Conservation (phyloP, 2,888 invertebrate genomes). For the Synergus itoensis region DNA sequence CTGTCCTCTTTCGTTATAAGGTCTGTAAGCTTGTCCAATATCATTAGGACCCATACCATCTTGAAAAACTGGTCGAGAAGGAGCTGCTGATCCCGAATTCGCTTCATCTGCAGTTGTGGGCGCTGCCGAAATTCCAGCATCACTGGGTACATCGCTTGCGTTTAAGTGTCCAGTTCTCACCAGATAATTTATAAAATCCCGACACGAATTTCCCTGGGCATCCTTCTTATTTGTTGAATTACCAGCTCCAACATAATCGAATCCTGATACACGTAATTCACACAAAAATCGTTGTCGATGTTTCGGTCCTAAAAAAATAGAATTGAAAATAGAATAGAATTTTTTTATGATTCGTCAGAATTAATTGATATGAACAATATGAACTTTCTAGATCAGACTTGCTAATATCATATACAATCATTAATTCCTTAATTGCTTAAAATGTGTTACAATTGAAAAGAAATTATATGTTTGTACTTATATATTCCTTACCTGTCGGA, state of each 20-base stretch:
- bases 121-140: constrained; percentile 70
- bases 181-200: constrained; percentile 93
- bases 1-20: constrained; percentile 81
- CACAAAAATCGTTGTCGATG: constrained; percentile 95
- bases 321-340: not conserved
- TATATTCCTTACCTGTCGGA: constrained; percentile 84
- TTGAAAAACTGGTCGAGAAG: constrained; percentile 80
- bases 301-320: constrained; percentile 85
- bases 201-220: constrained; percentile 94
- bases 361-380: not conserved
- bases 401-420: no score
- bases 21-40: constrained; percentile 90
- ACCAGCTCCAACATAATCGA: constrained; percentile 92
- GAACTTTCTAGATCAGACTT: not conserved
- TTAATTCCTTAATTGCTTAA: not conserved
- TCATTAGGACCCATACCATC: constrained; percentile 86
- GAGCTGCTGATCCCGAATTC: constrained; percentile 46
- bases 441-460: not conserved
- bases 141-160: constrained; percentile 84
- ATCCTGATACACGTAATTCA: constrained; percentile 89
- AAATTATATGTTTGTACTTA: no score
- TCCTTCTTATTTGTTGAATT: constrained; percentile 98
- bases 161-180: constrained; percentile 86
- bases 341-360: not conserved
- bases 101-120: constrained; percentile 63